phyloP scores from a whole-genome alignment of 2,888 invertebrate species.

The Dryobotodes eremita region DNA sequence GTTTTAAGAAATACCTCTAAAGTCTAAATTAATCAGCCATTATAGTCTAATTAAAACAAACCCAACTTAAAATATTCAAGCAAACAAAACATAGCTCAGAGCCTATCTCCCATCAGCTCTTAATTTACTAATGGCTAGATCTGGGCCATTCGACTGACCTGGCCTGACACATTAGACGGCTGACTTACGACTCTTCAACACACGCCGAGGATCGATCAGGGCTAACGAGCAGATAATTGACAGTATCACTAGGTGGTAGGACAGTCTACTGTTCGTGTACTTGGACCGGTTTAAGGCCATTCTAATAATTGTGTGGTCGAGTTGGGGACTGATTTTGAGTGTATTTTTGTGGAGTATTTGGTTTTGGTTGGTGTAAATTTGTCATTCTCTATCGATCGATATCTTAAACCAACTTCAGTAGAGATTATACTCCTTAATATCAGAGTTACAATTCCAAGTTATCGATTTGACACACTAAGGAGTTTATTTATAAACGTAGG shows the following conservation, averaged over 20 bases:
- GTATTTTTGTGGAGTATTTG: not conserved
- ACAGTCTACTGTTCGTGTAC: constrained; percentile 52
- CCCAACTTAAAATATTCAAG: constrained; percentile 33
- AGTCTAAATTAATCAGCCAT: no score
- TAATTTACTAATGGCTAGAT: constrained; percentile 66
- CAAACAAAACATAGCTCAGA: constrained; percentile 62
- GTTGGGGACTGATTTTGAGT: constrained; percentile 6
- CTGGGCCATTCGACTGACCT: constrained; percentile 69
- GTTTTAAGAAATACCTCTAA: no score
- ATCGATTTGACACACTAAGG: no score
- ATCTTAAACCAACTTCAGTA: not conserved
- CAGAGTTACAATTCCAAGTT: no score
- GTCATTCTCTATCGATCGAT: no score
- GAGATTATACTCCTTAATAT: no score
- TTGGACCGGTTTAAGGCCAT: constrained; percentile 56
- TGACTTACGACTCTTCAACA: constrained; percentile 77
- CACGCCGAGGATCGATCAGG: constrained; percentile 80
- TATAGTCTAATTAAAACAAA: constrained; percentile 30
- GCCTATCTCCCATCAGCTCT: constrained; percentile 62
- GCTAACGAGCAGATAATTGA: constrained; percentile 87
- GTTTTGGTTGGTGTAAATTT: not conserved
- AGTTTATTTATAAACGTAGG: no score
- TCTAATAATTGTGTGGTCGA: constrained; percentile 42
- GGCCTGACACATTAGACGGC: constrained; percentile 68
- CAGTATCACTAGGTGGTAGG: constrained; percentile 74